Evolutionary conservation across 1,140 invertebrate species (phyloP).

Genomic region (Stratiolaelaps scimitus): DNA sequence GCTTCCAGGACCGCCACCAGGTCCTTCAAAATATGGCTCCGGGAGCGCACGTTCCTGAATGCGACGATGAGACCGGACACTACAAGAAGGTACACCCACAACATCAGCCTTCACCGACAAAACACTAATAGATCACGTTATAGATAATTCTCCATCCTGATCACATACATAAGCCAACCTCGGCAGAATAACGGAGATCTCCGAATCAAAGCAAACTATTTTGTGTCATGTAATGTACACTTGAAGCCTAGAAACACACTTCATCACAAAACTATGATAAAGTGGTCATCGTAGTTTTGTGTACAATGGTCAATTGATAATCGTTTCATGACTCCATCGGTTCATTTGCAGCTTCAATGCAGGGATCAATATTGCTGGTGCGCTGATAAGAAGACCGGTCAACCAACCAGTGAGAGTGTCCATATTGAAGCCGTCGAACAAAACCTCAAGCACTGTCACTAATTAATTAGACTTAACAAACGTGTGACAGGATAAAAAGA

Average conservation of each 20-base stretch:
- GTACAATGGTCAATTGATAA: too few species aligned
- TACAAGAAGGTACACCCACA: not conserved
- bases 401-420: not conserved
- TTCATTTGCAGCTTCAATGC: slow-evolving; percentile 12
- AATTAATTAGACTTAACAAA: too few species aligned
- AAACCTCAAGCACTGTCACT: too few species aligned
- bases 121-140: not conserved
- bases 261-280: not conserved
- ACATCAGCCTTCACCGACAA: not conserved
- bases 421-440: too few species aligned
- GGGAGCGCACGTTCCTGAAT: not conserved
- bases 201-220: not conserved
- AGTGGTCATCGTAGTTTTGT: not conserved
- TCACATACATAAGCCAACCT: not conserved
- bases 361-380: not conserved
- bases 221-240: not conserved
- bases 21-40: not conserved
- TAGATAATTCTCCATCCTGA: too few species aligned
- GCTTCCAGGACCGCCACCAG: not conserved
- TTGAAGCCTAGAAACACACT: not conserved
- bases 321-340: too few species aligned
- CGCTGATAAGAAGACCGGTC: not conserved
- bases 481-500: too few species aligned
- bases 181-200: not conserved
- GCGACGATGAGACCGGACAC: slow-evolving; percentile 3